Evolutionary conservation across 2,113 vertebrate species (phyloP), one percentile per base, ranked within the genome.

Genomic region (Upupa epops): DNA sequence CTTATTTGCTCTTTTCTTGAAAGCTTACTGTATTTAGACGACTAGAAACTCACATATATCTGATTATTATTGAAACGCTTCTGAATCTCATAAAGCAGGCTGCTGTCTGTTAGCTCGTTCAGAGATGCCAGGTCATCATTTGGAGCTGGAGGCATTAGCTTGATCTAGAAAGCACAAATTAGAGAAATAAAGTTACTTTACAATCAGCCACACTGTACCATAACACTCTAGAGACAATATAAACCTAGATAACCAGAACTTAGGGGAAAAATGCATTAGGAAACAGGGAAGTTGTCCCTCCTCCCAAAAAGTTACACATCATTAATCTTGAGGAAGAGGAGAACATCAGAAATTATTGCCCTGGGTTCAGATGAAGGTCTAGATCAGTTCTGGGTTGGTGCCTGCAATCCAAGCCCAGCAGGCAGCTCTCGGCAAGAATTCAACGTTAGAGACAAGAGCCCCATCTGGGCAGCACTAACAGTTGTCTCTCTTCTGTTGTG

Each of bases 1-100:
- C 5, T 59, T 32, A 63, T 46, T 88, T 61, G n/a, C 4, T 75
- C 14, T 55, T 83, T 76, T 78, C n/a, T 46, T 81, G 24, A 69
- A 81, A 63, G 46, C 25, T 80, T 79, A 32, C 24, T 91, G 26
- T 17, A 73, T 17, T 54, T 5, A 83, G 26, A 4, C 37, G 42
- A 93, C 71, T 25, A 76, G 46, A 21, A 82, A 97, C 99, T 97
- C 97, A 99, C 99, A 17, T 99, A 99, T 95, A 99, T 99, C 96
- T 99, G 99, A 95, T 99, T 97, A 32, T 99, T 99, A 68, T 97
- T 98, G 46, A 98, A 99, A 84, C 99, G 99, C 91, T 99, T 99
- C 96, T 99, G 99, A 95, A 99, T 99, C 95, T 99, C 99, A 18
- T 99, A 99, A n/a, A 99, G 98, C n/a, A 99, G 97, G 90, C 98